Conservation (phyloP, 2,888 invertebrate genomes). For the Oxyteleia sp. region DNA sequence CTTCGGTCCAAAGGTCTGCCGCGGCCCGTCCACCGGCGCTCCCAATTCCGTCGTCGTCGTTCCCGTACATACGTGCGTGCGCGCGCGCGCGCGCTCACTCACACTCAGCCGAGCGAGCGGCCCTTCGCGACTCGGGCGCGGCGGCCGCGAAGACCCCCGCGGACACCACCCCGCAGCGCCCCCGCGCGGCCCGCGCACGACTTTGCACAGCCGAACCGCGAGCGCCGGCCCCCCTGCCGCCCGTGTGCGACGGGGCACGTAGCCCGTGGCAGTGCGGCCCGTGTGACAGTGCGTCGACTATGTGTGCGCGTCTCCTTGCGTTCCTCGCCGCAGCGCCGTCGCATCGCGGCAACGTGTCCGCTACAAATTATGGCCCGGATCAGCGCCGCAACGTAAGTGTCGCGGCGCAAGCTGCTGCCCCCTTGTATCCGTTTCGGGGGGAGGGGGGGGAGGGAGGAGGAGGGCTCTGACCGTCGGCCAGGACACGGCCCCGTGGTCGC, state of each 20-base stretch:
- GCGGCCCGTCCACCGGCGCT: constrained; percentile 27
- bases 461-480: too few relatives aligned
- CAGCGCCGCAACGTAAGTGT: constrained; percentile 42
- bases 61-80: too few relatives aligned
- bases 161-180: neutral
- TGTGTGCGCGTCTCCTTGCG: constrained; percentile 39
- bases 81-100: too few relatives aligned
- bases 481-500: too few relatives aligned
- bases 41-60: constrained; percentile 40
- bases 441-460: too few relatives aligned
- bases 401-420: too few relatives aligned
- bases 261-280: constrained; percentile 14
- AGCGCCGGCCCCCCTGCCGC: neutral
- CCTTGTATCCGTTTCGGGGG: too few relatives aligned
- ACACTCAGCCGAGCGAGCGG: too few relatives aligned
- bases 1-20: constrained; percentile 14
- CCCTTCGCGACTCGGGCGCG: neutral
- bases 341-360: constrained; percentile 28
- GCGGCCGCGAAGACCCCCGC: neutral
- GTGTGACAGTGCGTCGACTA: constrained; percentile 34
- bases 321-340: constrained; percentile 22
- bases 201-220: too few relatives aligned
- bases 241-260: too few relatives aligned
- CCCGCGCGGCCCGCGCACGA: constrained; percentile 3
- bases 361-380: constrained; percentile 7